phyloP scores from a whole-genome alignment of 2,113 vertebrate species.

The Gymnobelideus leadbeateri region DNA sequence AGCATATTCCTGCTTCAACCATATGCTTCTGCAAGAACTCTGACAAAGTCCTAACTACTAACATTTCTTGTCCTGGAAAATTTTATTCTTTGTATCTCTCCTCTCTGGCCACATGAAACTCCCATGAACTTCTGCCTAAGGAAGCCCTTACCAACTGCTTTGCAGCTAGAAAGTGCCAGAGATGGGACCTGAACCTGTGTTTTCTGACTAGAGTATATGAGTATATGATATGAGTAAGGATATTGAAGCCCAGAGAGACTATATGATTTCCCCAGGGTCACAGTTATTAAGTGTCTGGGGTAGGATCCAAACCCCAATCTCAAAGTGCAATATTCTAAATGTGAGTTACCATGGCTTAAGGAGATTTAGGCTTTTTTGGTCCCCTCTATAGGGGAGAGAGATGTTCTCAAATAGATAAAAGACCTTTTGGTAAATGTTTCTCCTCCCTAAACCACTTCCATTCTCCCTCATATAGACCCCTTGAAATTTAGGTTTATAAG shows the following conservation, averaged over 20 bases:
- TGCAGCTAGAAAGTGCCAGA: not conserved
- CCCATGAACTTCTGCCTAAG: not conserved
- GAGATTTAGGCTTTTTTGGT: not conserved
- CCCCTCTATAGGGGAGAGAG: not conserved
- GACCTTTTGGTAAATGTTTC: not conserved
- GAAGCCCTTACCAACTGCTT: not conserved
- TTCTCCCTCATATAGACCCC: not conserved
- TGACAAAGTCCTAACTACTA: not conserved
- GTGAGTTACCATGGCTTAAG: not conserved
- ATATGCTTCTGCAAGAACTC: not conserved
- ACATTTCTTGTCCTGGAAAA: not conserved
- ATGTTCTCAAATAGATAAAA: not conserved
- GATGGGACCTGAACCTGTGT: not conserved
- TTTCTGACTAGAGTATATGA: not conserved
- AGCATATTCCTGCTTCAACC: not conserved
- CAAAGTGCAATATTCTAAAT: not conserved
- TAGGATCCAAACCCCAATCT: not conserved
- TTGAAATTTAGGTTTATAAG: not conserved
- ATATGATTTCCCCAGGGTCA: not conserved
- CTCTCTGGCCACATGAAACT: not conserved
- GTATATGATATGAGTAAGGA: too few species aligned
- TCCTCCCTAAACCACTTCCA: not conserved
- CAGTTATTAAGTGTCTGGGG: not conserved
- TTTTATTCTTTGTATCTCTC: not conserved
- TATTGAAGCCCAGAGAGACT: not conserved